Evolutionary conservation across 1,140 invertebrate genomes (phyloP).

Genomic region (Diorhabda sublineata): DNA sequence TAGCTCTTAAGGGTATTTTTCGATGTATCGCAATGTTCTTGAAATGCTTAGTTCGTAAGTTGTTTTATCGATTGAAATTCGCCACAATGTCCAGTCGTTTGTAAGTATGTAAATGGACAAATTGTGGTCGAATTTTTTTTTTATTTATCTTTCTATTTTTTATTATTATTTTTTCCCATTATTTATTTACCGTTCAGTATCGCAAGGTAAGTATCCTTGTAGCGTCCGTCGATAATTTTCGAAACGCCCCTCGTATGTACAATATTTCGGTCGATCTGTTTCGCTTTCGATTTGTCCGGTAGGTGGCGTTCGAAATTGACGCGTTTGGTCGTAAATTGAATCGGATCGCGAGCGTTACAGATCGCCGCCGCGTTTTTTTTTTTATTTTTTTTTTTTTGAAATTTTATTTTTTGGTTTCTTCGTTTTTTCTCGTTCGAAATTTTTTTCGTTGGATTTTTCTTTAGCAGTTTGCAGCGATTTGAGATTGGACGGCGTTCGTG

Average conservation of each 20-base stretch:
- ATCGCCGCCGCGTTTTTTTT: slow-evolving; percentile 11
- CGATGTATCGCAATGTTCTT: no score
- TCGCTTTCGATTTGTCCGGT: slow-evolving; percentile 17
- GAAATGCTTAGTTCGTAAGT: slow-evolving; percentile 18
- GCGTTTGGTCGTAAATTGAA: neutral
- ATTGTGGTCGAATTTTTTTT: slow-evolving; percentile 26
- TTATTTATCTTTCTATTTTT: slow-evolving; percentile 20
- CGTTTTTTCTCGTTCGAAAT: slow-evolving; percentile 13
- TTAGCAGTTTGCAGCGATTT: slow-evolving; percentile 29
- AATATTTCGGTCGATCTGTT: slow-evolving; percentile 9
- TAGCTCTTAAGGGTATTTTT: no score
- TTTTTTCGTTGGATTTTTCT: slow-evolving; percentile 21
- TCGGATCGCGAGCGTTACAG: slow-evolving; percentile 12
- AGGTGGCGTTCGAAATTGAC: slow-evolving; percentile 4
- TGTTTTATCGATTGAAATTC: slow-evolving; percentile 24
- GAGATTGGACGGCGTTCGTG: slow-evolving; percentile 18
- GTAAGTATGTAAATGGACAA: slow-evolving; percentile 30
- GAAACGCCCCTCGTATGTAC: neutral
- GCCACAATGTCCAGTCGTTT: slow-evolving; percentile 31
- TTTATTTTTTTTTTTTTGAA: slow-evolving; percentile 5
- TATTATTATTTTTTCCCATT: slow-evolving; percentile 20
- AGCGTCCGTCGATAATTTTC: neutral
- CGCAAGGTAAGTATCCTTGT: neutral
- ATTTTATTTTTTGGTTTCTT: no score
- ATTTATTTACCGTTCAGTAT: neutral